Conservation (phyloP, 2,113 vertebrate genomes). For the Centrocercus urophasianus region DNA sequence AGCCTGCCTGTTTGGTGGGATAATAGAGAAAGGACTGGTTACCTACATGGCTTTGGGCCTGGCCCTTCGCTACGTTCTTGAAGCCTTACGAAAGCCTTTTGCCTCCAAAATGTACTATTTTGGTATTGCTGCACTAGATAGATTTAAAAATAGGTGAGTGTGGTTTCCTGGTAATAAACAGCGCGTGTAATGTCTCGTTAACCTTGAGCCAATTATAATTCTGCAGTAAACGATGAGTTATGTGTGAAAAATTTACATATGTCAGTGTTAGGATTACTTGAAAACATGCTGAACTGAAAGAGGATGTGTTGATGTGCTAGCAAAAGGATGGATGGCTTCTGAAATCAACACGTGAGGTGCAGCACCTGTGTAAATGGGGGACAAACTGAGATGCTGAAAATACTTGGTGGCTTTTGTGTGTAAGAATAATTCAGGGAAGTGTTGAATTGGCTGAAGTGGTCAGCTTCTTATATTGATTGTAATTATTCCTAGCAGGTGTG, state of each 20-base stretch:
- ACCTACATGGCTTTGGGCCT: slow-evolving; percentile 98
- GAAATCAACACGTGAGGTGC: background rate
- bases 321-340: background rate
- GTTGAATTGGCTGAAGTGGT: background rate
- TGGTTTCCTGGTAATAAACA: background rate
- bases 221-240: accelerated
- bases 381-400: background rate
- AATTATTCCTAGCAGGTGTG: background rate
- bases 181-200: background rate
- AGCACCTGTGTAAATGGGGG: background rate
- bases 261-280: background rate
- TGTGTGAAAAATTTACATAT: background rate
- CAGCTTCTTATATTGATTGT: background rate
- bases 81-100: slow-evolving; percentile 98
- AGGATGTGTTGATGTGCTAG: background rate
- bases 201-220: background rate
- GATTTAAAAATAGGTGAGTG: slow-evolving; percentile 97
- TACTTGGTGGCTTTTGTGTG: background rate
- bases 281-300: background rate
- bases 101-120: slow-evolving; percentile 99
- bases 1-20: slow-evolving; percentile 97
- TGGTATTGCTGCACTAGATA: slow-evolving; percentile 98
- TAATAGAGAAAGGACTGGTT: slow-evolving; percentile 98
- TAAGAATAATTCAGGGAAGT: background rate
- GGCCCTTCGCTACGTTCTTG: slow-evolving; percentile 96